Evolutionary conservation across 2,113 vertebrate genomes (phyloP).

Genomic region (Scomber colias): DNA sequence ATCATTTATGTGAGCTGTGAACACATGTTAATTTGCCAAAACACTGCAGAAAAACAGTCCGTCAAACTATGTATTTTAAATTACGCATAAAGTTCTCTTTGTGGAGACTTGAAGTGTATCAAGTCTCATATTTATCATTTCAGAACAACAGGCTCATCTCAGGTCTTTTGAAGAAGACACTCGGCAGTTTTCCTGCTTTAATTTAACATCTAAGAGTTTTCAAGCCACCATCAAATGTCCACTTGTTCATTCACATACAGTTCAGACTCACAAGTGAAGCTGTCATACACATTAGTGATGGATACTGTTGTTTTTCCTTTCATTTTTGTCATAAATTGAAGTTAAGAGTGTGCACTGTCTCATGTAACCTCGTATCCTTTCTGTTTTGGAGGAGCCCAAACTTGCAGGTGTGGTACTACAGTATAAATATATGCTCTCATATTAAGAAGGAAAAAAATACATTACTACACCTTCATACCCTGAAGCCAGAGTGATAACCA

Average conservation of each 20-base stretch:
- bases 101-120: constrained; percentile 21
- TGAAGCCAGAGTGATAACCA: constrained; percentile 15
- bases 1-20: background rate
- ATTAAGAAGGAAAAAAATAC: background rate
- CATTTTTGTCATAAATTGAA: background rate
- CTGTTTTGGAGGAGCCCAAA: background rate
- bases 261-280: background rate
- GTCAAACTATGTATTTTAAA: background rate
- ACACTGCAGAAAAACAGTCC: too few species aligned
- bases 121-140: constrained; percentile 14
- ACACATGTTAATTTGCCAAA: background rate
- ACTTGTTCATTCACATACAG: background rate
- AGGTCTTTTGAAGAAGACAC: constrained; percentile 16
- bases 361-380: too few species aligned
- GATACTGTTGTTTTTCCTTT: background rate
- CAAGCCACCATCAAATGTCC: background rate
- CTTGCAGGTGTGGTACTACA: background rate
- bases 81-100: background rate
- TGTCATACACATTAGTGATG: background rate
- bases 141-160: constrained; percentile 27
- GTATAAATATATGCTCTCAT: background rate
- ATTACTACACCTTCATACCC: background rate
- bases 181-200: background rate
- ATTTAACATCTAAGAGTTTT: constrained; percentile 14
- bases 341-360: too few species aligned